Conservation (phyloP, 1,140 invertebrate genomes). For the Magallana gigas region DNA sequence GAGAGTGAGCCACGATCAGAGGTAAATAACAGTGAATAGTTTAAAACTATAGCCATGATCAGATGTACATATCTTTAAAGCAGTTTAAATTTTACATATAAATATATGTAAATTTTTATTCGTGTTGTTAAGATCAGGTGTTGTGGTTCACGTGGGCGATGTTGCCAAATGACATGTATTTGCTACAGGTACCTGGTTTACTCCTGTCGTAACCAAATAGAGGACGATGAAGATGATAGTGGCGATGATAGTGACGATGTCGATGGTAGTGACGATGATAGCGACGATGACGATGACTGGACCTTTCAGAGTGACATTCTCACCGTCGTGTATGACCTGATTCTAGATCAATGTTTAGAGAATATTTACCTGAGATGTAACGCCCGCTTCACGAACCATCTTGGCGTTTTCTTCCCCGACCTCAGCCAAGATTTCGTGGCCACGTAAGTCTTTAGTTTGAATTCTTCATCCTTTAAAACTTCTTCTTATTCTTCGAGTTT, state of each 20-base stretch:
- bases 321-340: constrained; percentile 29
- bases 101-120: too few relatives aligned
- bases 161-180: neutral
- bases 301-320: constrained; percentile 3
- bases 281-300: neutral
- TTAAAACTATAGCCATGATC: too few relatives aligned
- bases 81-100: too few relatives aligned
- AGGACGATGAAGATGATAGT: neutral
- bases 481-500: too few relatives aligned
- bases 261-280: too few relatives aligned
- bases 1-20: neutral
- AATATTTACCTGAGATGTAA: constrained; percentile 21
- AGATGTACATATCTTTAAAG: too few relatives aligned
- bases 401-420: constrained; percentile 44
- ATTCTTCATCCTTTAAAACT: too few relatives aligned
- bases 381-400: neutral
- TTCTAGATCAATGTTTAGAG: neutral
- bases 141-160: neutral
- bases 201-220: neutral
- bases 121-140: too few relatives aligned
- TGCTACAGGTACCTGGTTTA: constrained; percentile 34
- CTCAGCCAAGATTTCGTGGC: constrained; percentile 37
- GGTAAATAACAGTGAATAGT: neutral
- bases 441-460: constrained; percentile 5
- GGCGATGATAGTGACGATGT: too few relatives aligned